Base-by-base conservation (phyloP, 2,113 vertebrate genomes). In the Trinectes maculatus region DNA sequence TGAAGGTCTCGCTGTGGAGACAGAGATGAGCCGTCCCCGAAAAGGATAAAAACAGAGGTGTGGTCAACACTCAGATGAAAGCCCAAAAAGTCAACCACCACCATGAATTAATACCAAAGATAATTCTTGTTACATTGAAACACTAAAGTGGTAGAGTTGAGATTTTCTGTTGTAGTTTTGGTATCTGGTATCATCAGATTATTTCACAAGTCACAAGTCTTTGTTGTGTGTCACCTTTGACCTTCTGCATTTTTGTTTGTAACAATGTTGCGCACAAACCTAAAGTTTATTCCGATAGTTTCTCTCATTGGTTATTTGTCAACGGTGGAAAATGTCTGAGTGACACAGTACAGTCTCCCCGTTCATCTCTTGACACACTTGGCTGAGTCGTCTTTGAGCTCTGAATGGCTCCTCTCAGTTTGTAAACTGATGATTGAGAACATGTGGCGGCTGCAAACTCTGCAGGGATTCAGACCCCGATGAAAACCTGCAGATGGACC, bases 31-130 rank as follows among this genome's bases (percentile, higher is more conserved):
- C 93, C 95, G 37, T 98, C 97, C 19, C 96, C 96, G 3, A 99
- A 99, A 81, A 94, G 95, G 84, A 98, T 99, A 78, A 99, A 99
- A 88, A 93, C 95, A 6, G 97, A 99, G 95, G 96, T 98, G 85
- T 71, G 54, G 13, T 47, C 37, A 39, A 3, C n/a, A 3, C 18
- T 31, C 18, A 12, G 44, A 13, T 15, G 21, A 39, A 6, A 39
- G 13, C 6, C n/a, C 29, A 31, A 31, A 31, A 31, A 31, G 29
- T 5, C 29, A 31, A 31, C 29, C 4, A 31, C 29, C 29, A 31
- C 4, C 29, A 31, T 31, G 4, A 31, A 31, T 8, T 31, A 8
- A 31, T 31, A 8, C 4, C 8, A 8, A 31, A 31, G 8, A 31
- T 31, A 31, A 31, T 31, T 31, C 4, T 31, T 31, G 29, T 8